Base-by-base conservation (phyloP, 2,797 vertebrate species). In the Liparis tanakae region DNA sequence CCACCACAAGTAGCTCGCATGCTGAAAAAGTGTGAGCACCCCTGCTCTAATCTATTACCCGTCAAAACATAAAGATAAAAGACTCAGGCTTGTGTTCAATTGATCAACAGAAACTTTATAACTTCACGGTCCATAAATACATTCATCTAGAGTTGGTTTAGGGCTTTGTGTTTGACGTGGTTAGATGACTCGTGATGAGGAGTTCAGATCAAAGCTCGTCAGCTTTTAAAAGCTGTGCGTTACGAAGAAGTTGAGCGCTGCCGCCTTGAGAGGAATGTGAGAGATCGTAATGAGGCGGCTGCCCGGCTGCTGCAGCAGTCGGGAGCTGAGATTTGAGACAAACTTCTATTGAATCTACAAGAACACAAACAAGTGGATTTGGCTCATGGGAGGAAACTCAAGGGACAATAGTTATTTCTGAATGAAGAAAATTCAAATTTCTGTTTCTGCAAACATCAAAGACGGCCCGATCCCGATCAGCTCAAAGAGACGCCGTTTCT, bases 241-340 rank as follows among this genome's bases (percentile, higher is more conserved):
- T 78, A 48, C 67, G 64, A 84, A 85, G 71, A 86, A 79, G 79
- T 67, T 70, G 81, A 82, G 69, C 34, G 76, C 81, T 37, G 69
- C 78, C 72, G 87, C 84, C 73, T 81, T 68, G 66, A 85, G 76
- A 87, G 84, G 90, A 93, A 92, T 93, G 89, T 90, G 51, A 87
- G 90, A 88, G 67, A 90, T 90, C 80, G 83, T 85, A 85, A 90
- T 84, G 87, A 93, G 87, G 81, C 37, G 76, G 81, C 80, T 78
- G 84, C 62, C 83, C 75, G 79, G 79, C 79, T 80, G 78, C 84
- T 78, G 82, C 86, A 64, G 76, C 80, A 78, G 69, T 87, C 46
- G 10, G 41, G 74, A 84, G 80, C 72, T 72, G 80, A 71, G 76
- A 67, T 77, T 74, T 82, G 87, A 30, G 25, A 2, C 25, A 1